Base-by-base conservation (phyloP, 2,113 vertebrate species). In the Donacobius atricapilla region DNA sequence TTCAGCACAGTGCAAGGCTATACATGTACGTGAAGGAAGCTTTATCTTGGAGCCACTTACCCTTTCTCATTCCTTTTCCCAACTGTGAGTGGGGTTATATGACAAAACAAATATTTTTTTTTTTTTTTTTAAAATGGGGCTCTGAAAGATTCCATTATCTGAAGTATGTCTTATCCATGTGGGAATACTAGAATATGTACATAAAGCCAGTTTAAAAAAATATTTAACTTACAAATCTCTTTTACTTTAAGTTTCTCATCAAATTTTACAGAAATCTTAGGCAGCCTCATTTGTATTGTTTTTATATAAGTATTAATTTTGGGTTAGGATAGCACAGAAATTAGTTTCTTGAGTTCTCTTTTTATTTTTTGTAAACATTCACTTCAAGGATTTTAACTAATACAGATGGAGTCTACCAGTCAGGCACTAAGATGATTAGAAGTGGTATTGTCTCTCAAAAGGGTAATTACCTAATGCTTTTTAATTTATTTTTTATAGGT, bases 401-500 rank as follows among this genome's bases (percentile, higher is more conserved):
- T 57, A 9, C 39, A 90, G 44, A 48, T 40, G 23, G 16, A 68
- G 12, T 8, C 1, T n/a, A 35, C 71, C 47, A 80, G 23, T n/a
- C 14, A 90, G 53, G n/a, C 23, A 37, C 30, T 53, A 53, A 54
- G 45, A n/a, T n/a, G 51, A 61, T 51, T 61, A 44, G 6, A 83
- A 65, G 21, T 66, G 23, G 16, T 73, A 13, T 10, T 77, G 42
- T 66, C 89, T 28, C 47, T 92, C 40, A 30, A 37, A 92, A 81
- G 20, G 19, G 11, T 83, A 39, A 66, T 90, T 77, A 20, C 25
- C 30, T 91, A 65, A 90, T 83, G 76, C 47, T 69, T 28, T 89
- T 86, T 13, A 51, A 87, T 44, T 86, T 84, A 15, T 76, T 42
- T 96, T 95, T 96, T 93, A 39, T 84, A 99, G 99, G 99, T 99